These are phyloP conservation scores for mouse (Mus musculus) DNA, from an alignment of 2,113 vertebrate genomes.

Conservation along the genomic window GRCm39 chr1:165062501-165063000, in stretches of 20 bases:
- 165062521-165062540: no score
- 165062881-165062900: background rate
- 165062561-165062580: no score
- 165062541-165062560: no score
- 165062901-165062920: background rate
- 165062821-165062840: background rate
- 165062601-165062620: no score
- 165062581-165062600: no score
- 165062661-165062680: slow-evolving; percentile 20
- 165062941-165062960: background rate
- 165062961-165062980: background rate
- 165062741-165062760: background rate
- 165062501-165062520: no score
- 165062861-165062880: background rate
- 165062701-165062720: background rate
- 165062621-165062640: no score
- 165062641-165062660: background rate
- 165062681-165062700: slow-evolving; percentile 35
- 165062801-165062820: slow-evolving; percentile 9
- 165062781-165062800: background rate
- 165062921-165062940: background rate
- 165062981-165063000: background rate
- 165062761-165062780: background rate
- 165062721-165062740: background rate
- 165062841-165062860: slow-evolving; percentile 15